Evolutionary conservation across 2,113 vertebrate genomes (phyloP).

Genomic region (Scomber colias): DNA sequence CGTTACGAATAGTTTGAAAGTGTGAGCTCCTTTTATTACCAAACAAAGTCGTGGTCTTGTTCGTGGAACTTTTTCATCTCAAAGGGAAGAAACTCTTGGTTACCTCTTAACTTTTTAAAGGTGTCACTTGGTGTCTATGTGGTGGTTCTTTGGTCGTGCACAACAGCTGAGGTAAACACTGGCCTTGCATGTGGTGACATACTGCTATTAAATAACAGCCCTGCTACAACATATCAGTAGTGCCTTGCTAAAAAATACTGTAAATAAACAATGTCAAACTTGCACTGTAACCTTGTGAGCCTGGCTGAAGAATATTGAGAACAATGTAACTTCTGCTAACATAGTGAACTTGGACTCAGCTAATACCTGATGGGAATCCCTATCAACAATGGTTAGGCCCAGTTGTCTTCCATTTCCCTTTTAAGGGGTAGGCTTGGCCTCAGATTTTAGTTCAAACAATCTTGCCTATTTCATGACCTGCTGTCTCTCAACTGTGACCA

Average conservation of each 20-base stretch:
- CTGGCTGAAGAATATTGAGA: neutral
- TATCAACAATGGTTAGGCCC: neutral
- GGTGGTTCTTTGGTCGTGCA: neutral
- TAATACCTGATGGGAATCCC: slow-evolving; percentile 5
- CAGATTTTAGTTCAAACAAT: neutral
- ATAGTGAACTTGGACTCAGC: neutral
- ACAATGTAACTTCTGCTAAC: neutral
- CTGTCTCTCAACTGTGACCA: slow-evolving; percentile 11
- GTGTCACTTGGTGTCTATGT: neutral
- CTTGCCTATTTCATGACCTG: slow-evolving; percentile 13
- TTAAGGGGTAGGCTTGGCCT: neutral
- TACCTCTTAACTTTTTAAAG: neutral
- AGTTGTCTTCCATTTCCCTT: neutral
- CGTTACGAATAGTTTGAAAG: neutral
- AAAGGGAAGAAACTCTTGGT: neutral
- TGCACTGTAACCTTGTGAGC: neutral
- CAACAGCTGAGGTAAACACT: slow-evolving; percentile 16
- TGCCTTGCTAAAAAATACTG: neutral
- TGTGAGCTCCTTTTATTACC: neutral
- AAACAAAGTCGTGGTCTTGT: neutral
- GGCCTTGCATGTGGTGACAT: neutral
- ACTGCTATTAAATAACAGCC: slow-evolving; percentile 23
- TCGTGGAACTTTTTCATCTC: neutral
- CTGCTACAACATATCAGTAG: neutral
- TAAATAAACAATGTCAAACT: slow-evolving; percentile 5